Evolutionary conservation across 1,140 invertebrate genomes (phyloP).

Genomic region (Metopolophium dirhodum): DNA sequence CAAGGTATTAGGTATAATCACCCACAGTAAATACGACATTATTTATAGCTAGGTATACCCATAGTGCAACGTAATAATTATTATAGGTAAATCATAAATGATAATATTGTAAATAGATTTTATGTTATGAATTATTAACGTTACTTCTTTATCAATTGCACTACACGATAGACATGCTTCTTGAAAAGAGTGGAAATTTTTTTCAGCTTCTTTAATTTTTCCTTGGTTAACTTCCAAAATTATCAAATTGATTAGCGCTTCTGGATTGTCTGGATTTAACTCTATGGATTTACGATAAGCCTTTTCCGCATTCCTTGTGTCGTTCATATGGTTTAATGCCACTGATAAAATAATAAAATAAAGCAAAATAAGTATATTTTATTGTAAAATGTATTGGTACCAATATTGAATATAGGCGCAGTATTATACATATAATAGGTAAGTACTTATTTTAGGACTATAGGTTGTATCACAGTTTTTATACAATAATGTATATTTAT

Average conservation of each 20-base stretch:
- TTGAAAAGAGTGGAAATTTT: slow-evolving; percentile 17
- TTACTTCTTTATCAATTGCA: slow-evolving; percentile 46
- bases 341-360: neutral
- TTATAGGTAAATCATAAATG: neutral
- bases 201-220: slow-evolving; percentile 13
- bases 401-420: neutral
- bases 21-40: no score
- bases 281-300: slow-evolving; percentile 42
- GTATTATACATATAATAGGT: no score
- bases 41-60: no score
- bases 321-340: slow-evolving; percentile 52
- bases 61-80: neutral
- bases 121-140: neutral
- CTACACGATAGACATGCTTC: neutral
- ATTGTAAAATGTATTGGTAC: neutral
- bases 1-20: no score
- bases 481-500: no score
- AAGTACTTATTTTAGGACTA: no score
- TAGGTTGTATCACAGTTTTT: no score
- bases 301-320: slow-evolving; percentile 43
- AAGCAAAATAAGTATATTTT: neutral
- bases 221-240: slow-evolving; percentile 31
- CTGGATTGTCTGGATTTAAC: slow-evolving; percentile 12
- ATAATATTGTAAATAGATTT: neutral
- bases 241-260: slow-evolving; percentile 38